Evolutionary conservation across 2,888 invertebrate species (phyloP).

Genomic region (Anticlea derivata): DNA sequence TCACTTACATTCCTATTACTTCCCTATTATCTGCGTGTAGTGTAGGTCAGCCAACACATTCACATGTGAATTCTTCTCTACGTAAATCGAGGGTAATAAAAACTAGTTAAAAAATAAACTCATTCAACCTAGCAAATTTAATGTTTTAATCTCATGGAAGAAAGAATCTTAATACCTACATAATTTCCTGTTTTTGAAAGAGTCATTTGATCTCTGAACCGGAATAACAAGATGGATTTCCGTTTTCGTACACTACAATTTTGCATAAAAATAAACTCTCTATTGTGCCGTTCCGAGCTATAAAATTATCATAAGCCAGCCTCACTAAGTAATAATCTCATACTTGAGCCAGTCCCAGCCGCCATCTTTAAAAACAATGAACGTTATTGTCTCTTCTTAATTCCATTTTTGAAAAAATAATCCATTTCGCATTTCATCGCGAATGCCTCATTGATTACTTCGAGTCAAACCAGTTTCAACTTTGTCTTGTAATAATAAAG

Average conservation of each 20-base stretch:
- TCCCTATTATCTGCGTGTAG: no score
- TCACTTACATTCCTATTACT: no score
- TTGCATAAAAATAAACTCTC: constrained; percentile 59
- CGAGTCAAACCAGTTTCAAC: constrained; percentile 41
- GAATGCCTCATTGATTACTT: constrained; percentile 69
- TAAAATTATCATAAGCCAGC: constrained; percentile 76
- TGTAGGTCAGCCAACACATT: background rate
- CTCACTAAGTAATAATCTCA: constrained; percentile 74
- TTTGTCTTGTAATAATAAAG: constrained; percentile 45
- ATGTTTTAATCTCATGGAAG: constrained; percentile 37
- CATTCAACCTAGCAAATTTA: constrained; percentile 11
- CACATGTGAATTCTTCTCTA: constrained; percentile 2
- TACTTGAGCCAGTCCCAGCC: constrained; percentile 68
- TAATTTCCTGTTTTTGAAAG: constrained; percentile 57
- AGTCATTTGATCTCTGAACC: constrained; percentile 50
- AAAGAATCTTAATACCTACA: constrained; percentile 50
- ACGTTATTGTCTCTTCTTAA: constrained; percentile 83
- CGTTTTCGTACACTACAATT: constrained; percentile 55
- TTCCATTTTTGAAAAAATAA: constrained; percentile 84
- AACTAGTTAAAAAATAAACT: background rate
- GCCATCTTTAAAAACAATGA: constrained; percentile 83
- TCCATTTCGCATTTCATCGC: constrained; percentile 81
- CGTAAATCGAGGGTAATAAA: background rate
- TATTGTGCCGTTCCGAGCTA: constrained; percentile 63
- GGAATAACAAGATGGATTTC: constrained; percentile 61